Conservation (phyloP, 1,140 invertebrate genomes). For the Saccostrea glomerata region DNA sequence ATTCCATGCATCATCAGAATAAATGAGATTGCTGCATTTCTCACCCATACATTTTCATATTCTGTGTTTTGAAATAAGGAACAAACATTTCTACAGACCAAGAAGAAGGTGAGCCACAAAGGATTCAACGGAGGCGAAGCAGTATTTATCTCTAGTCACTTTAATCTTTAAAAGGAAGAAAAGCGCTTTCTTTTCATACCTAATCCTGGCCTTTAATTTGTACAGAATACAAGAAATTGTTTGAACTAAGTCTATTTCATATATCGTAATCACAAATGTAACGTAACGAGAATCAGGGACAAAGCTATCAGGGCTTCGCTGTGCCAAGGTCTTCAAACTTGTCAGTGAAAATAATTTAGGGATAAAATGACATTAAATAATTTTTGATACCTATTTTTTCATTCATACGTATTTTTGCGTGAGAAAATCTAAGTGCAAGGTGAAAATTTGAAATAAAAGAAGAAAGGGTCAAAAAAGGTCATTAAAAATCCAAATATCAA, state of each 20-base stretch:
- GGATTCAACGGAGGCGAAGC: not conserved
- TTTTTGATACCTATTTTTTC: not conserved
- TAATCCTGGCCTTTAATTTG: slow-evolving; percentile 9
- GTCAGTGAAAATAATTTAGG: not conserved
- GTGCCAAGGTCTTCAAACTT: not conserved
- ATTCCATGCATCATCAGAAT: not conserved
- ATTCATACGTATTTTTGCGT: not conserved
- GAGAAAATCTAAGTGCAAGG: not conserved
- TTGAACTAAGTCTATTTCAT: slow-evolving; percentile 10
- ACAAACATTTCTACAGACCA: too few species aligned
- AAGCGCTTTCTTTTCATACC: slow-evolving; percentile 7
- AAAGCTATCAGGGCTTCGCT: not conserved
- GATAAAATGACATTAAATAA: not conserved
- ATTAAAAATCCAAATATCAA: too few species aligned
- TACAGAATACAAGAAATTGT: slow-evolving; percentile 32
- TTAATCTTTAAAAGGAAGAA: slow-evolving; percentile 23
- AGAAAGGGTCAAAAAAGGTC: too few species aligned
- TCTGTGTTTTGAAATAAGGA: too few species aligned
- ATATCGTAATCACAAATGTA: not conserved
- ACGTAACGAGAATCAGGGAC: not conserved
- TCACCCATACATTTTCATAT: not conserved
- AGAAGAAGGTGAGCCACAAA: too few species aligned
- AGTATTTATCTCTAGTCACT: slow-evolving; percentile 7
- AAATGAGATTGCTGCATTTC: not conserved
- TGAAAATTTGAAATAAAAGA: not conserved